These are phyloP conservation scores for Protonibea diacanthus DNA, from an alignment of 2,797 vertebrate species.

Conservation along the genomic window DNA sequence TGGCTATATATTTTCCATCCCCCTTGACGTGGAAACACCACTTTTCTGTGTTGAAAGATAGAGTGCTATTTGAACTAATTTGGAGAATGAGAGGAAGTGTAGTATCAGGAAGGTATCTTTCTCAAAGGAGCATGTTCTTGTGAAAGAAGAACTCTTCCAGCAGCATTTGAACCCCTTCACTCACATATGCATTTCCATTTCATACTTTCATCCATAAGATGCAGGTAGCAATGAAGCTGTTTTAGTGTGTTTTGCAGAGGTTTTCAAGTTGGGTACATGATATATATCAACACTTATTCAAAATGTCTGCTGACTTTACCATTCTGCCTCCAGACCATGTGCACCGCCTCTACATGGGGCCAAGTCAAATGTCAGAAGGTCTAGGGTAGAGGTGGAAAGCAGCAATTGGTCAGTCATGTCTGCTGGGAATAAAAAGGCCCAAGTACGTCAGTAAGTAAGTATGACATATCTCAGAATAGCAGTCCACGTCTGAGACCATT, in stretches of 20 bases:
- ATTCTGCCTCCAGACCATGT: not conserved
- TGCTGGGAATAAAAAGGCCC: slow-evolving; percentile 21
- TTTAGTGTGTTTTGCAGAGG: not conserved
- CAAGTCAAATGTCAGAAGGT: slow-evolving; percentile 30
- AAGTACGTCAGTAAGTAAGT: slow-evolving; percentile 31
- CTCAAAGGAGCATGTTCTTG: not conserved
- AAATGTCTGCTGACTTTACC: slow-evolving; percentile 10
- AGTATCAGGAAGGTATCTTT: slow-evolving; percentile 17
- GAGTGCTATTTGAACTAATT: slow-evolving; percentile 52
- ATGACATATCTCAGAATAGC: slow-evolving; percentile 30
- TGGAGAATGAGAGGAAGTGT: slow-evolving; percentile 28
- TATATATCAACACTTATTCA: not conserved
- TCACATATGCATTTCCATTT: not conserved
- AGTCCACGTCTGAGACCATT: slow-evolving; percentile 13
- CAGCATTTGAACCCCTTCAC: not conserved
- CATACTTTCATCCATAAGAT: not conserved
- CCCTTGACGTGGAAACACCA: slow-evolving; percentile 47
- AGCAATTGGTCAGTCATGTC: not conserved
- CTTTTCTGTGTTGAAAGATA: slow-evolving; percentile 44
- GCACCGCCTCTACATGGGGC: not conserved
- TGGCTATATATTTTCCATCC: slow-evolving; percentile 56
- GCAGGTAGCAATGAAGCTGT: too few relatives aligned
- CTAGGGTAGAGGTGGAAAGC: not conserved
- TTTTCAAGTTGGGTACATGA: not conserved
- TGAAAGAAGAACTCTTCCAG: slow-evolving; percentile 6